Percentiles rank a stretch among this genome's conserved stretches.
Evolutionary conservation across 2,797 vertebrate species (phyloP).

Genomic region (Lagorchestes hirsutus): DNA sequence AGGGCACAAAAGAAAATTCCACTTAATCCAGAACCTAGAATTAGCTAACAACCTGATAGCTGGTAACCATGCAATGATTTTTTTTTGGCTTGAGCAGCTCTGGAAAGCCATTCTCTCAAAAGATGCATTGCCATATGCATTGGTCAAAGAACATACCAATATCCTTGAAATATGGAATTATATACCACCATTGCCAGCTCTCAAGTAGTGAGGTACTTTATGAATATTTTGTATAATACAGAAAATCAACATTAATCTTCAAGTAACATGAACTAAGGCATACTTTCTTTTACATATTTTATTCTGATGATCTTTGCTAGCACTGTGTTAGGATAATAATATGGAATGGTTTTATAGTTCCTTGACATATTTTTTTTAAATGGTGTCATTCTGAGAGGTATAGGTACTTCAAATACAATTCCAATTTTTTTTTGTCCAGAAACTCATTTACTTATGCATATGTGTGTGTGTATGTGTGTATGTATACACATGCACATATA

Average conservation of each 20-base stretch:
- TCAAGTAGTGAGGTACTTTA: background rate
- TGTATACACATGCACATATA: too few relatives aligned
- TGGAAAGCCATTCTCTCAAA: background rate
- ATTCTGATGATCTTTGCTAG: conserved; percentile 30
- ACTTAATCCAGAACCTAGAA: background rate
- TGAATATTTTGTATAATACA: background rate
- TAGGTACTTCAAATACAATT: background rate
- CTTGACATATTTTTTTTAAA: background rate
- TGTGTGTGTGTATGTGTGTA: too few relatives aligned
- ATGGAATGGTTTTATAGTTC: background rate
- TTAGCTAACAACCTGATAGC: background rate
- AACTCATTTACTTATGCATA: background rate
- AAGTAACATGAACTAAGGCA: background rate
- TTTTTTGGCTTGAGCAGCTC: background rate
- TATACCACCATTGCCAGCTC: background rate
- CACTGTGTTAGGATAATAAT: background rate
- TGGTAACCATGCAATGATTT: background rate
- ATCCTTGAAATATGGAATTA: background rate
- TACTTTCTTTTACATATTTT: background rate
- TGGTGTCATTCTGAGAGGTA: background rate
- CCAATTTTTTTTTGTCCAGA: background rate
- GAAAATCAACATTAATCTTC: background rate
- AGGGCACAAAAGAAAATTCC: background rate
- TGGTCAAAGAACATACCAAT: background rate
- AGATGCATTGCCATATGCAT: background rate